These are phyloP conservation scores for Acanthurus tractus DNA, from an alignment of 2,797 vertebrate genomes.

Conservation along the genomic window DNA sequence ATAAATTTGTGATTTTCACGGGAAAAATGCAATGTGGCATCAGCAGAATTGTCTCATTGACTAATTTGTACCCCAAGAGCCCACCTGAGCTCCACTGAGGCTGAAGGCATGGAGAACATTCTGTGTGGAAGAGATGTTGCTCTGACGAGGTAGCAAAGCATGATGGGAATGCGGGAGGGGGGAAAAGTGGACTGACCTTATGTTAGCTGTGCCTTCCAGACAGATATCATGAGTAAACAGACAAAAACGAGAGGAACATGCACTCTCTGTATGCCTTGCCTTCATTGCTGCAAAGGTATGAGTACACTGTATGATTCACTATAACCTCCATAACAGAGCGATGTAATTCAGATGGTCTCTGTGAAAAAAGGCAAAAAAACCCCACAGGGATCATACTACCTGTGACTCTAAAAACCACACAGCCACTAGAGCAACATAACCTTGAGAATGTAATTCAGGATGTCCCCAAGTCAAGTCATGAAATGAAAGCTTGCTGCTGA, in stretches of 20 bases:
- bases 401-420: conserved; percentile 57
- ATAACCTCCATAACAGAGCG: conserved; percentile 40
- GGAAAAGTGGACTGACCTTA: conserved; percentile 8
- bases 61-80: conserved; percentile 46
- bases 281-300: conserved; percentile 41
- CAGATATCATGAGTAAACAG: conserved; percentile 5
- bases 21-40: conserved; percentile 13
- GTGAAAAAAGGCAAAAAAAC: conserved; percentile 24
- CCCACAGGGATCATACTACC: conserved; percentile 40
- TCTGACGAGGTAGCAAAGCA: conserved; percentile 63
- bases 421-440: conserved; percentile 70
- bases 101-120: conserved; percentile 56
- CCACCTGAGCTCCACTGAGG: conserved; percentile 47
- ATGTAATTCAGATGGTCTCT: conserved; percentile 25
- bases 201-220: conserved; percentile 9
- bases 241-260: neutral
- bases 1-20: conserved; percentile 7
- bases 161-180: conserved; percentile 49
- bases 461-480: conserved; percentile 66
- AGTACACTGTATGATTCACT: conserved; percentile 54
- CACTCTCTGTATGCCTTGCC: conserved; percentile 27
- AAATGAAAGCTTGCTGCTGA: conserved; percentile 68
- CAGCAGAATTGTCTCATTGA: conserved; percentile 39
- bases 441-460: conserved; percentile 79
- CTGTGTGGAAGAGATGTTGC: conserved; percentile 44